These are phyloP conservation scores for Sinelater perroti DNA, from an alignment of 2,888 invertebrate genomes.

Conservation along the genomic window DNA sequence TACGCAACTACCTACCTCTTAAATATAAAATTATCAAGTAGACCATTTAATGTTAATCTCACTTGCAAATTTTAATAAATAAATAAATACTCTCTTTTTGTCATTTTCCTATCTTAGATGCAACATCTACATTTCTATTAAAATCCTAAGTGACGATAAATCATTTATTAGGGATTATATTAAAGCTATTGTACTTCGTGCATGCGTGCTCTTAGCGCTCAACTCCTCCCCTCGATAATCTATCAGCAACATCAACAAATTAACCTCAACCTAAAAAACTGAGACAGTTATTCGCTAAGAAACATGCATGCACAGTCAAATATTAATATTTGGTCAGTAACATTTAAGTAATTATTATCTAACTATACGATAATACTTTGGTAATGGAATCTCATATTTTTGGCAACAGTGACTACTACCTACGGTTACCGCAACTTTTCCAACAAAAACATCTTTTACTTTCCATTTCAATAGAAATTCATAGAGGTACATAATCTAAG, in stretches of 20 bases:
- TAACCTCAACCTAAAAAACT: conserved; percentile 21
- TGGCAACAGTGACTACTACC: conserved; percentile 53
- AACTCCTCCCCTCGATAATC: conserved; percentile 7
- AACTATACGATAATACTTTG: conserved; percentile 52
- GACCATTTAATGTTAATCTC: conserved; percentile 44
- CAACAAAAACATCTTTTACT: conserved; percentile 23
- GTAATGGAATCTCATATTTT: conserved; percentile 53
- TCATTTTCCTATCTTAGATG: conserved; percentile 26
- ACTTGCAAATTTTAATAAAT: conserved; percentile 44
- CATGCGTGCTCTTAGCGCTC: conserved; percentile 28
- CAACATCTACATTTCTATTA: conserved; percentile 28
- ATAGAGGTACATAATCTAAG: conserved; percentile 29
- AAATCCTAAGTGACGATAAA: conserved; percentile 30
- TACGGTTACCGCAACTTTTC: conserved; percentile 34
- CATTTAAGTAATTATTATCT: conserved; percentile 42
- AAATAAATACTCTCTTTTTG: conserved; percentile 44
- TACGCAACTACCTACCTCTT: conserved; percentile 35
- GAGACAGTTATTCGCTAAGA: conserved; percentile 32
- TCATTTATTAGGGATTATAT: conserved; percentile 32
- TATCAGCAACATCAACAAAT: conserved; percentile 2
- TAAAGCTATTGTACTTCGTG: conserved; percentile 37
- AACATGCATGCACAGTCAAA: conserved; percentile 29
- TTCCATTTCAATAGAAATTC: conserved; percentile 43
- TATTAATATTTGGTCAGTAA: conserved; percentile 47
- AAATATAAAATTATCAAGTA: conserved; percentile 44